Evolutionary conservation across 2,888 invertebrate genomes (phyloP).

Genomic region (Drosophila siamana): DNA sequence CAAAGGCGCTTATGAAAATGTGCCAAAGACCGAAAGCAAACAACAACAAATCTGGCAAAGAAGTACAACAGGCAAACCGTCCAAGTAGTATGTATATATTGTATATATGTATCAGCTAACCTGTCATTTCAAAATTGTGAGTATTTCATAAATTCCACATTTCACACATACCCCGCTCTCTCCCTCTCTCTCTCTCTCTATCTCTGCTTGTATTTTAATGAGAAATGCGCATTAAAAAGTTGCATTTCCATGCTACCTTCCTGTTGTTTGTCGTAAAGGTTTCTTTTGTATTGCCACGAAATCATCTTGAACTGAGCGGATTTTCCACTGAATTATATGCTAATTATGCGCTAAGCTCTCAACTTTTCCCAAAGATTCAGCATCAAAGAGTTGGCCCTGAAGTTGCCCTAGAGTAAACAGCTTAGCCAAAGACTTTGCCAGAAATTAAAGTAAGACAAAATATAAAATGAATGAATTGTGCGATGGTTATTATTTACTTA

Average conservation of each 20-base stretch:
- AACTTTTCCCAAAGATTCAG: conserved; percentile 59
- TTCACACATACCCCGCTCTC: conserved; percentile 10
- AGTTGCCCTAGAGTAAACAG: conserved; percentile 30
- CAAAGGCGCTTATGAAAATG: conserved; percentile 61
- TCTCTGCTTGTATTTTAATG: conserved; percentile 2
- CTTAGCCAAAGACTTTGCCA: conserved; percentile 46
- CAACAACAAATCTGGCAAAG: conserved; percentile 50
- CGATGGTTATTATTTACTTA: conserved; percentile 30
- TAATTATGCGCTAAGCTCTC: conserved; percentile 73
- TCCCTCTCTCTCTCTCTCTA: not conserved
- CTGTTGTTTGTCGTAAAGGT: not conserved
- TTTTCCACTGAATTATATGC: conserved; percentile 71
- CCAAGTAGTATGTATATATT: conserved; percentile 21
- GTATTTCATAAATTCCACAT: conserved; percentile 9
- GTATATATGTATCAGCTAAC: conserved; percentile 6
- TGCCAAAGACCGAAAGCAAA: conserved; percentile 40
- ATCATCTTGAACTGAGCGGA: conserved; percentile 34
- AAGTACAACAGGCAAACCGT: conserved; percentile 12
- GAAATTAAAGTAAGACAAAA: conserved; percentile 24
- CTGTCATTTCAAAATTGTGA: conserved; percentile 1
- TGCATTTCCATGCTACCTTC: conserved; percentile 19
- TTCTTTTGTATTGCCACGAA: not conserved
- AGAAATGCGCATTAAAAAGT: conserved; percentile 31
- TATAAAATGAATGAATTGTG: conserved; percentile 1
- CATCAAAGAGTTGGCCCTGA: conserved; percentile 50